These are phyloP conservation scores for Neotoma lepida DNA, from an alignment of 2,113 vertebrate species.

Conservation along the genomic window DNA sequence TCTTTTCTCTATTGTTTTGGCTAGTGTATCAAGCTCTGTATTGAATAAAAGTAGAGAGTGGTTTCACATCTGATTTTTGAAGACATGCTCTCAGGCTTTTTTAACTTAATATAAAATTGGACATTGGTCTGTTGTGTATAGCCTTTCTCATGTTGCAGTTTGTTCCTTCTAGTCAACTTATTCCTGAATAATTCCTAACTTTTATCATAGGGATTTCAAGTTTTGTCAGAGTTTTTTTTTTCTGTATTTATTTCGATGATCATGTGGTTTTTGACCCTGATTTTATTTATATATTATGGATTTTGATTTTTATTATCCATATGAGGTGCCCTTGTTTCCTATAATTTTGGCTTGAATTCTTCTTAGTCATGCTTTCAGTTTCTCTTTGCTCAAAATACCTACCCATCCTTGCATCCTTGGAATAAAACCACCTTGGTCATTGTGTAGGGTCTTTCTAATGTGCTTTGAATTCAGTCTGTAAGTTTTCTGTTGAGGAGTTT, in stretches of 20 bases:
- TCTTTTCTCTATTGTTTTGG: not conserved
- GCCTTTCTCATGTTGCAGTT: not conserved
- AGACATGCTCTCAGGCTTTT: not conserved
- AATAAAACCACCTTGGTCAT: not conserved
- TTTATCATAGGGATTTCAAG: not conserved
- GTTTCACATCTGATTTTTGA: not conserved
- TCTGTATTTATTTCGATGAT: not conserved
- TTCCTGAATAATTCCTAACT: too few species aligned
- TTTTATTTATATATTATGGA: not conserved
- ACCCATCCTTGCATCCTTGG: not conserved
- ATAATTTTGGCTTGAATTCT: too few species aligned
- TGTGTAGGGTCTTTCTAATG: not conserved
- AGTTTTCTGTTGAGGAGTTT: not conserved
- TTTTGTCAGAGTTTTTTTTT: not conserved
- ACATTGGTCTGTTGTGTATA: not conserved
- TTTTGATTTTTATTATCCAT: too few species aligned
- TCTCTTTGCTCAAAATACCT: not conserved
- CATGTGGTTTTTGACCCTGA: not conserved
- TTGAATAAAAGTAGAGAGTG: not conserved
- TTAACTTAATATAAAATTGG: too few species aligned
- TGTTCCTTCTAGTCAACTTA: not conserved
- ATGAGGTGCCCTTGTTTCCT: too few species aligned
- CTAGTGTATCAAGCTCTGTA: not conserved
- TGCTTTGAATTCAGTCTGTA: not conserved
- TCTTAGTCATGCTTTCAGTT: too few species aligned